Evolutionary conservation across 2,888 invertebrate species (phyloP), one percentile per base, ranked within the genome.

Genomic region (Melinaea marsaeus): DNA sequence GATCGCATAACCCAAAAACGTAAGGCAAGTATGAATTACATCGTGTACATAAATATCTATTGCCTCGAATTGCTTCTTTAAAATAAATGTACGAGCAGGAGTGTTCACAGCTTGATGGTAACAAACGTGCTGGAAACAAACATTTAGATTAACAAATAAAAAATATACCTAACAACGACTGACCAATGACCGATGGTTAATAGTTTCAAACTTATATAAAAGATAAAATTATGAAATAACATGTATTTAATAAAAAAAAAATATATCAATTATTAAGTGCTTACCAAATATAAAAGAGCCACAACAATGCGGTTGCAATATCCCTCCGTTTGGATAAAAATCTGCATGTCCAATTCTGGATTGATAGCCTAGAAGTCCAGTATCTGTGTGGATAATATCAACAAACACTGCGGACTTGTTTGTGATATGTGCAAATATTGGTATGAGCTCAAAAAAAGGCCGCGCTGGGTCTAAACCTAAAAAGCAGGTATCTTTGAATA

Each of bases 391-490:
- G 11, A 70, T 69, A 13, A 70, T 62, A 57, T 70, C 68, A 5
- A 70, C 70, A 37, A 69, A 70, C 13, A 55, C 35, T 5, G 66
- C 68, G 13, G 65, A 55, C 13, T 66, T 46, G 60, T 58, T 64
- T 9, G 57, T 46, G 32, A 66, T 64, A 3, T 62, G 61, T 11
- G 62, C 48, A 35, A 63, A 60, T 6, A 61, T 42, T 32, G n/a
- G 47, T 13, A 66, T 67, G 13, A 61, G n/a, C 55, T 70, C 68
- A 58, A 70, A 70, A n/a, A 64, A 67, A 2, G 67, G 69, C 2
- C 68, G 60, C 5, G 70, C 70, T 55, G 70, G 70, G 54, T 69
- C 69, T 56, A 69, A 51, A 0, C 67, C 69, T 65, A 55, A 13
- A 35, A 48, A 51, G 35, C 11, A 46, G 4, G 55, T 13, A 54